Evolutionary conservation across 2,113 vertebrate genomes (phyloP), one percentile per base, ranked within the genome.

Genomic region (Tragelaphus buxtoni): DNA sequence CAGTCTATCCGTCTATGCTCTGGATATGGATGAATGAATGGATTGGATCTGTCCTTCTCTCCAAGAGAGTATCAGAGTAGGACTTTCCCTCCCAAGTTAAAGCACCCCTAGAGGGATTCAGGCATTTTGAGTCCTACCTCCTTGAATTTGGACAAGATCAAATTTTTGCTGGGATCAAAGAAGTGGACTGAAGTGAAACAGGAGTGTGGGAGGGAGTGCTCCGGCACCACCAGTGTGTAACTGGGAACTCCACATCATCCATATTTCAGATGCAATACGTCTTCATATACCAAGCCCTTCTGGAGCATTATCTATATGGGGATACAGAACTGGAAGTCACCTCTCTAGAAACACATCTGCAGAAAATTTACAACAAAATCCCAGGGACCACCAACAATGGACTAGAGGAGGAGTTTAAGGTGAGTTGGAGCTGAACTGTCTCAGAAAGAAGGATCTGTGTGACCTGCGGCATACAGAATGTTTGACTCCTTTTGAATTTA

Each of bases 301-400:
- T 99, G 97, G 99, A 99, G 97, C 99, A 99, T 97, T 99, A 99
- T 98, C 98, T 99, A 93, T 99, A 99, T 0, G 99, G 99, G 63
- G 99, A 99, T 98, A 99, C 99, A 0, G 99, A 99, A 98, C 98
- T 99, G 98, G 99, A 99, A 98, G 99, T 99, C 97, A 99, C 99
- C 32, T 99, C 99, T 0, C 98, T 99, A 85, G 99, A 99, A 98
- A 99, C 99, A 76, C 99, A 99, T 96, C 98, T 99, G 90, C 99
- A 99, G 97, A 99, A 99, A 97, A 99, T 99, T 89, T 99, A 99
- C 95, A 99, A 99, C 97, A 99, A 99, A 97, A 99, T 99, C 92
- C 99, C 99, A 88, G 99, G 99, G 97, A 99, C 99, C 92, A 99
- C 99, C 98, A 99, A 99, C 98, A 99, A 99, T 0, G 99, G 99